Conservation (phyloP, 2,797 vertebrate genomes). For the Diplodus puntazzo region DNA sequence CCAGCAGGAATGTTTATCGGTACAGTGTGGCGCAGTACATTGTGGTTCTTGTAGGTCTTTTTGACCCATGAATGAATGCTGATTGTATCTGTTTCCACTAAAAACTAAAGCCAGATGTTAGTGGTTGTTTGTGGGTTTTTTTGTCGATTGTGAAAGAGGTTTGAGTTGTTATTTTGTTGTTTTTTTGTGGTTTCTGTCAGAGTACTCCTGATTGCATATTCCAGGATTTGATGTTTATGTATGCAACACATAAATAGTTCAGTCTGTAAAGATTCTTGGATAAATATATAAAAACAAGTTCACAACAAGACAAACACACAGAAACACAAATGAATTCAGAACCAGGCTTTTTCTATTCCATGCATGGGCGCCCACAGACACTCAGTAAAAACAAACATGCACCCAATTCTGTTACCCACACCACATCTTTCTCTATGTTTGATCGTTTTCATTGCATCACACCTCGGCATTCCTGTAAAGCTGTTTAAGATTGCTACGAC, state of each 20-base stretch:
- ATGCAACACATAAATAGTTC: not conserved
- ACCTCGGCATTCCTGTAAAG: not conserved
- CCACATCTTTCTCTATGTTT: not conserved
- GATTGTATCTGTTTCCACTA: too few relatives aligned
- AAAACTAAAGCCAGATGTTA: too few relatives aligned
- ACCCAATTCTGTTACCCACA: not conserved
- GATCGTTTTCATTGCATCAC: not conserved
- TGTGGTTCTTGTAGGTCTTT: too few relatives aligned
- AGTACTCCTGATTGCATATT: not conserved
- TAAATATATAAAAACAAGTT: not conserved
- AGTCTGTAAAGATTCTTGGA: not conserved
- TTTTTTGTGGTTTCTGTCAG: not conserved
- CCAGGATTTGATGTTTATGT: not conserved
- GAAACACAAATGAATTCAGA: not conserved
- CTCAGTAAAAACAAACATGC: slow-evolving; percentile 6
- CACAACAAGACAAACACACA: not conserved
- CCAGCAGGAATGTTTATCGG: too few relatives aligned
- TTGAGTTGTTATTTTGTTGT: not conserved
- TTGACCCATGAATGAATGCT: too few relatives aligned
- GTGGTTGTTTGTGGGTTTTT: not conserved
- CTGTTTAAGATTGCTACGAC: slow-evolving; percentile 2
- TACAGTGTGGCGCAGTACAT: too few relatives aligned
- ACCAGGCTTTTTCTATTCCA: not conserved
- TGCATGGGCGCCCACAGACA: not conserved
- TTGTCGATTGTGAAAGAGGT: too few relatives aligned